phyloP scores from a whole-genome alignment of 2,888 invertebrate genomes.

The Cremastinae sp. region DNA sequence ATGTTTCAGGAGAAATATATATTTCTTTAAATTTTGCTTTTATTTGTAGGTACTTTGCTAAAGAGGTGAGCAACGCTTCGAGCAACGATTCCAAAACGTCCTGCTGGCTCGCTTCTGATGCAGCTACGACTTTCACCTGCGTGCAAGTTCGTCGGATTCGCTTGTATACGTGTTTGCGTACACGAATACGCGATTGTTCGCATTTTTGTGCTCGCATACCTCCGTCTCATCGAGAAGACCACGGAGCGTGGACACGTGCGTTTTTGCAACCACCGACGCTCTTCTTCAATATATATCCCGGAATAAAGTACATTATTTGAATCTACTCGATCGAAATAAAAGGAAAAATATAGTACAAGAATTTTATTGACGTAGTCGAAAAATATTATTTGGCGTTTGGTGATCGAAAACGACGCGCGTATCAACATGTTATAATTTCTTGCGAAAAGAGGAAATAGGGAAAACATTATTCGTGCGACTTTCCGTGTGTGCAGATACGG shows the following conservation, averaged over 20 bases:
- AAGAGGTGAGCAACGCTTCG: too few species aligned
- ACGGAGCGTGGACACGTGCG: neutral
- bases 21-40: too few species aligned
- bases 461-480: neutral
- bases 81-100: constrained; percentile 53
- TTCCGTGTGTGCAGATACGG: constrained; percentile 4
- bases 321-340: too few species aligned
- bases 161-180: constrained; percentile 36
- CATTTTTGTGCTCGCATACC: constrained; percentile 44
- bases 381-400: too few species aligned
- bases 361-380: too few species aligned
- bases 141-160: too few species aligned
- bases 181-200: neutral
- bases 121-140: constrained; percentile 64
- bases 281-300: too few species aligned
- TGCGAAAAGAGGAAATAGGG: neutral
- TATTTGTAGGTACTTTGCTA: too few species aligned
- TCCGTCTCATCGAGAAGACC: constrained; percentile 38
- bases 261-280: neutral
- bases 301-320: too few species aligned
- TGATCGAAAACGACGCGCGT: neutral
- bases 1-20: too few species aligned
- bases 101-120: constrained; percentile 48
- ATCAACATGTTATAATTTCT: neutral
- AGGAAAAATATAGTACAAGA: too few species aligned